These are phyloP conservation scores for Liodrosophila aerea DNA, from an alignment of 2,888 invertebrate genomes.

Conservation along the genomic window DNA sequence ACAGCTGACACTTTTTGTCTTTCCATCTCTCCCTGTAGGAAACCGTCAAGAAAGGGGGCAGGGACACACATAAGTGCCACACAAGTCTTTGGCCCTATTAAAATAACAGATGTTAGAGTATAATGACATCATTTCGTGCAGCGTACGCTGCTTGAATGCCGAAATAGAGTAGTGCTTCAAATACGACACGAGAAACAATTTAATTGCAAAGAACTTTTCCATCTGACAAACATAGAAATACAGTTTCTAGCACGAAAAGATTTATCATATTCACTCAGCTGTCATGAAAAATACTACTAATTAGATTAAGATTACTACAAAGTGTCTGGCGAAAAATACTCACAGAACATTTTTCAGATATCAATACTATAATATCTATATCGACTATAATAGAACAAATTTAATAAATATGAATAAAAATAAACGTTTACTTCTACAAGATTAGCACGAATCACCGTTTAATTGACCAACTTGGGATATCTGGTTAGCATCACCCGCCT, in stretches of 20 bases:
- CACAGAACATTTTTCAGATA: too few relatives aligned
- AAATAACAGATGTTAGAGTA: constrained; percentile 63
- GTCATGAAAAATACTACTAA: constrained; percentile 76
- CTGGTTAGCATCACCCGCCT: too few relatives aligned
- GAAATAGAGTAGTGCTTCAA: constrained; percentile 28
- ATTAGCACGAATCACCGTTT: too few relatives aligned
- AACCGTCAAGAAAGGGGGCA: neutral
- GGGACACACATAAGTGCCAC: neutral
- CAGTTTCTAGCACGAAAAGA: constrained; percentile 49
- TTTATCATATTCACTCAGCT: constrained; percentile 73
- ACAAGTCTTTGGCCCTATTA: constrained; percentile 1
- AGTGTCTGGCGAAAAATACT: constrained; percentile 59
- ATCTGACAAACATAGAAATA: constrained; percentile 55
- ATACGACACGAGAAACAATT: constrained; percentile 42
- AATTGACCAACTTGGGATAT: too few relatives aligned
- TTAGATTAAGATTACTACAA: too few relatives aligned
- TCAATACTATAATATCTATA: too few relatives aligned
- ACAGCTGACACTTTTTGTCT: constrained; percentile 59
- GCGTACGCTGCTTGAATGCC: constrained; percentile 46
- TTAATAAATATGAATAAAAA: too few relatives aligned
- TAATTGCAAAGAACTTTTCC: constrained; percentile 69
- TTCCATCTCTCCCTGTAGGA: constrained; percentile 9
- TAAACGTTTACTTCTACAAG: too few relatives aligned
- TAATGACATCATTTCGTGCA: constrained; percentile 34
- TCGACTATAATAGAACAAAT: too few relatives aligned